Evolutionary conservation across 2,113 vertebrate genomes (phyloP).

Genomic region (Gymnobelideus leadbeateri): DNA sequence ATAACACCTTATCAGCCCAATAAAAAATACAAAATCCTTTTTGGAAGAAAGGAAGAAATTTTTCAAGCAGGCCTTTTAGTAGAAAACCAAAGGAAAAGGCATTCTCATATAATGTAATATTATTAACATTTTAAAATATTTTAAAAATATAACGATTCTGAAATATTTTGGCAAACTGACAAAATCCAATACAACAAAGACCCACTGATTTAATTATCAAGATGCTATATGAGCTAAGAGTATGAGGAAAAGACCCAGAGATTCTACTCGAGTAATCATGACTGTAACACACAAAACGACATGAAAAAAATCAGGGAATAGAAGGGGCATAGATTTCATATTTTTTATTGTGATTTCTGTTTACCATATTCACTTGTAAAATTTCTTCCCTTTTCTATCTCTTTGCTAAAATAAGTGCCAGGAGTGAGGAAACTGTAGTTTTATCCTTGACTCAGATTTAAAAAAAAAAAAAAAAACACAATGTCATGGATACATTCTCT

Average conservation of each 20-base stretch:
- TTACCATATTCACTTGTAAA: slow-evolving; percentile 3
- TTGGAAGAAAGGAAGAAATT: slow-evolving; percentile 1
- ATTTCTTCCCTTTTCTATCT: neutral
- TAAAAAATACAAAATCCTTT: neutral
- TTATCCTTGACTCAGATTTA: neutral
- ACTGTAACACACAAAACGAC: neutral
- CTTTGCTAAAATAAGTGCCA: neutral
- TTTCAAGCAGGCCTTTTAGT: slow-evolving; percentile 15
- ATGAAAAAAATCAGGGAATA: slow-evolving; percentile 12
- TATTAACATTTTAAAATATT: neutral
- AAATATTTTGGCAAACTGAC: slow-evolving; percentile 15
- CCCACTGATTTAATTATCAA: neutral
- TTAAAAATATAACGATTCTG: neutral
- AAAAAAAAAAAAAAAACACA: too few species aligned
- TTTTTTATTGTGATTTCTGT: neutral
- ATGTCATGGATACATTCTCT: neutral
- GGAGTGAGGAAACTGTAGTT: neutral
- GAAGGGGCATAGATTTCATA: neutral
- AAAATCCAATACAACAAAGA: slow-evolving; percentile 23
- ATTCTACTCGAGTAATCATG: neutral
- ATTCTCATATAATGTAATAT: neutral
- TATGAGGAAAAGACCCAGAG: neutral
- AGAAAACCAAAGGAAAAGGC: neutral
- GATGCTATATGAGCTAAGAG: neutral
- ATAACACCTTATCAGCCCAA: slow-evolving; percentile 14